Percentiles rank a stretch among this genome's conserved stretches.
These are phyloP conservation scores for Tamias sibiricus DNA, from an alignment of 2,113 vertebrate genomes.

Conservation along the genomic window DNA sequence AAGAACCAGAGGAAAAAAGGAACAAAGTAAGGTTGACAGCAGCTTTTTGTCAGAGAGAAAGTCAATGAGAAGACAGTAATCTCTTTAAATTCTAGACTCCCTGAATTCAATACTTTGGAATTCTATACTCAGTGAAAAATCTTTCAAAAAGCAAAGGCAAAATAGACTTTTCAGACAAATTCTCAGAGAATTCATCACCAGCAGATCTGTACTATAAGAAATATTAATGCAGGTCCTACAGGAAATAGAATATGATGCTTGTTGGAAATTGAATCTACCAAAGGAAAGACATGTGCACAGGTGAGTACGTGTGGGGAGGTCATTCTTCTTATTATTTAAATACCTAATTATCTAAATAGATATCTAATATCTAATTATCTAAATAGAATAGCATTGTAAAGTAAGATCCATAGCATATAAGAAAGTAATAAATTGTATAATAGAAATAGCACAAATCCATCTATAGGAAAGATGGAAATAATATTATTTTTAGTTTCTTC, in stretches of 20 bases:
- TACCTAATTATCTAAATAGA: not conserved
- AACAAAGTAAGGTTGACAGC: not conserved
- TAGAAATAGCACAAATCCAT: not conserved
- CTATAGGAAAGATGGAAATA: not conserved
- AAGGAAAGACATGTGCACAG: not conserved
- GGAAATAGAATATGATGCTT: not conserved
- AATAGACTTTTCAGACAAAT: not conserved
- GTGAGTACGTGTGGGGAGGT: not conserved
- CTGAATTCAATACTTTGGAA: not conserved
- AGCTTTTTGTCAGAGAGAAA: not conserved
- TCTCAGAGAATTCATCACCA: not conserved
- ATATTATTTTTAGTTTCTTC: not conserved
- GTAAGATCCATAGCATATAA: not conserved
- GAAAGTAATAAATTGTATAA: not conserved
- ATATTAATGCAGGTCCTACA: not conserved
- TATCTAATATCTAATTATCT: not conserved
- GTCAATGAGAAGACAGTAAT: not conserved
- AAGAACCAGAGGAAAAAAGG: not conserved
- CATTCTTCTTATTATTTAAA: not conserved
- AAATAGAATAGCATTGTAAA: not conserved
- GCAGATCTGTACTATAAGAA: not conserved
- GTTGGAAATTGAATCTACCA: not conserved
- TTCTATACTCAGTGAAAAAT: not conserved
- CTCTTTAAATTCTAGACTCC: not conserved
- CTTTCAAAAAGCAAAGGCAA: not conserved